Conservation (phyloP, 2,888 invertebrate genomes). For the Drymonia ruficornis region DNA sequence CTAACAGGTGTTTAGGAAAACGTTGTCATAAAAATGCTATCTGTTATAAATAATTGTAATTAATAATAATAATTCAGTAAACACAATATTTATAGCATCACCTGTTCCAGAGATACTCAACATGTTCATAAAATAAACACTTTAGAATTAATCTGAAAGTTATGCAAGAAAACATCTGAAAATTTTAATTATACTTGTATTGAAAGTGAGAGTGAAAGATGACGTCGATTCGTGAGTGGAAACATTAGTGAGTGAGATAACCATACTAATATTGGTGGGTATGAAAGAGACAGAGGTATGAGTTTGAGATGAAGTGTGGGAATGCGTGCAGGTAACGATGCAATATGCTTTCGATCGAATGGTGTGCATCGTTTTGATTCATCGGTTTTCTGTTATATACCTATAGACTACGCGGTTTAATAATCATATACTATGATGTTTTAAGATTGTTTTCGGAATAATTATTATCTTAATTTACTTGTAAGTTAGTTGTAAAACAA, state of each 20-base stretch:
- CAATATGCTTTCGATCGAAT: constrained; percentile 52
- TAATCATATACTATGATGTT: too few species aligned
- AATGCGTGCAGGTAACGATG: constrained; percentile 75
- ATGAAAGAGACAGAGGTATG: constrained; percentile 43
- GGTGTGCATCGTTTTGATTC: constrained; percentile 38
- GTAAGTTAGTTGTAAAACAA: too few species aligned
- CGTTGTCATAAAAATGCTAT: too few species aligned
- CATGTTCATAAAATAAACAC: too few species aligned
- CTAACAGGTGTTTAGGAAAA: too few species aligned
- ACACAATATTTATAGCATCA: too few species aligned
- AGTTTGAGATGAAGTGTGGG: constrained; percentile 65
- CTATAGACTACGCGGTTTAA: too few species aligned
- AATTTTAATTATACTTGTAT: constrained; percentile 51
- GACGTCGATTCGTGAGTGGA: constrained; percentile 68
- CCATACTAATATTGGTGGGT: constrained; percentile 25
- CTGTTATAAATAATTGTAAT: too few species aligned
- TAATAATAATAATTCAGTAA: too few species aligned
- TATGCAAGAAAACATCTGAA: constrained; percentile 36
- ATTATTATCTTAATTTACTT: too few species aligned
- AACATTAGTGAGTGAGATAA: constrained; percentile 41
- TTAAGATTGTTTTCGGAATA: too few species aligned
- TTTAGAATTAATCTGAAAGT: neutral
- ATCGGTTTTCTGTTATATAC: constrained; percentile 3
- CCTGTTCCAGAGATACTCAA: too few species aligned
- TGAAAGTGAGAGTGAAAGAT: constrained; percentile 83